Evolutionary conservation across 2,888 invertebrate species (phyloP), one percentile per base, ranked within the genome.

Genomic region (Aleiodes testaceus): DNA sequence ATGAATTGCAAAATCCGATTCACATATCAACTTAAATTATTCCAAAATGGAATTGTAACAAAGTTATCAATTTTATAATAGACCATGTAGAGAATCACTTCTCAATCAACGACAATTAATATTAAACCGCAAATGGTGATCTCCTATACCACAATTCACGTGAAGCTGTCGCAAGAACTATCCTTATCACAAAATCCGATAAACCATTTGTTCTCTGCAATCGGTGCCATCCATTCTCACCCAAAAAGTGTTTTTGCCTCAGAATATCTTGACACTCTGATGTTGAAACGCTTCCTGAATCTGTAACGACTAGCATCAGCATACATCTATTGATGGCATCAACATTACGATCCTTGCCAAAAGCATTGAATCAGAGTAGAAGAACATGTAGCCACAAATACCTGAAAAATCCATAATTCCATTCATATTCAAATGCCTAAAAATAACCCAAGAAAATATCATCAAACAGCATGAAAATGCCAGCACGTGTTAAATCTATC

Each of bases 401-500:
- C 42, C 36, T 36, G 9, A 61, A 68, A 66, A 12, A 42, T 36
- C 11, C 7, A 36, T 36, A 36, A 36, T 36, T 36, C 9, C 45
- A 44, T 53, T 45, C 36, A 36, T 36, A 44, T 59, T 70, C 70
- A 63, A 75, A 77, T 74, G 74, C 71, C 52, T 72, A 49, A 53
- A 63, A 42, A 59, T 69, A 77, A 74, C 66, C 65, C 69, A 47
- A 63, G 53, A 67, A 74, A 72, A 30, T 64, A 64, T 52, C 64
- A 52, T 22, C 18, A 64, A 44, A 64, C 49, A 69, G 20, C 26
- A 61, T 30, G 14, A 42, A 11, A 66, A 47, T 45, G 68, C 65
- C 73, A 72, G 73, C 75, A 78, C 70, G 72, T 78, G 77, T 75
- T 78, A 53, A 72, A 75, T 74, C 73, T 75, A 77, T 79, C 68